Percentiles rank a stretch among this genome's conserved stretches.
These are phyloP conservation scores for Pedicia rivosa DNA, from an alignment of 2,888 invertebrate species.

Conservation along the genomic window DNA sequence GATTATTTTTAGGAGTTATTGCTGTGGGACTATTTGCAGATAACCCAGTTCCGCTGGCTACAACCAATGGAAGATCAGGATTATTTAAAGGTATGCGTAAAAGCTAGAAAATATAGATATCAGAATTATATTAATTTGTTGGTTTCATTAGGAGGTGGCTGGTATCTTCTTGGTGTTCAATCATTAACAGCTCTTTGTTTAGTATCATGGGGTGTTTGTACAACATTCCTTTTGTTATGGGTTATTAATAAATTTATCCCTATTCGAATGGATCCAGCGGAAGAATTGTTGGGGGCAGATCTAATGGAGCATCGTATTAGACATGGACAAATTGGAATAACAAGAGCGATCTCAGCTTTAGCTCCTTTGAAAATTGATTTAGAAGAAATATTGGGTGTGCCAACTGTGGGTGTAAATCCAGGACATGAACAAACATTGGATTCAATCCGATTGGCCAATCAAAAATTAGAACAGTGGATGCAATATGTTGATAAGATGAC, in stretches of 20 bases:
- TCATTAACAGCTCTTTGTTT: conserved; percentile 54
- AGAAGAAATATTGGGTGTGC: conserved; percentile 22
- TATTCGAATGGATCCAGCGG: conserved; percentile 75
- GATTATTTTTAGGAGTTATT: too few species aligned
- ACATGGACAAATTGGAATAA: conserved; percentile 47
- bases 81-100: conserved; percentile 57
- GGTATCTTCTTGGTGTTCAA: conserved; percentile 76
- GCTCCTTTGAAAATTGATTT: conserved; percentile 40
- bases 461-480: conserved; percentile 27
- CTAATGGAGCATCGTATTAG: conserved; percentile 71
- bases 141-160: too few species aligned
- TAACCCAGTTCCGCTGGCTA: conserved; percentile 62
- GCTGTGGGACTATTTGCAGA: conserved; percentile 84
- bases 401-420: conserved; percentile 46
- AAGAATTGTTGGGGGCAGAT: conserved; percentile 80
- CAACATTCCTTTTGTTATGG: conserved; percentile 60
- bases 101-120: too few species aligned
- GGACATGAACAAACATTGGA: conserved; percentile 29
- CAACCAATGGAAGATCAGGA: conserved; percentile 61
- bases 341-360: conserved; percentile 57
- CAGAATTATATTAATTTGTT: too few species aligned
- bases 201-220: conserved; percentile 52
- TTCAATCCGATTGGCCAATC: conserved; percentile 24
- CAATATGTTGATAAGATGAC: conserved; percentile 21
- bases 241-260: conserved; percentile 60